These are phyloP conservation scores for Episyrphus balteatus DNA, from an alignment of 1,140 invertebrate genomes.

Conservation along the genomic window DNA sequence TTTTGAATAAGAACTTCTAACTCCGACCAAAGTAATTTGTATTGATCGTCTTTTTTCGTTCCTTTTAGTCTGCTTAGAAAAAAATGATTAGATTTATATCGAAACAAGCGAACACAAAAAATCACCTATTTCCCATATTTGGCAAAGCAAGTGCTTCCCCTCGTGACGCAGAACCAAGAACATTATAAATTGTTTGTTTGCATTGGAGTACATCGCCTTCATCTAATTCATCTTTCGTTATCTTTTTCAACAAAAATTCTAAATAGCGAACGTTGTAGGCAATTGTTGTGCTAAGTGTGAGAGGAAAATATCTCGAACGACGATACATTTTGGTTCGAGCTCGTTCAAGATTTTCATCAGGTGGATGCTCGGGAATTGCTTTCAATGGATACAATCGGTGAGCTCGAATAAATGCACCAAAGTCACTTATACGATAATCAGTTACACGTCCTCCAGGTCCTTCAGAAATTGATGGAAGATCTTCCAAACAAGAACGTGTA, in stretches of 20 bases:
- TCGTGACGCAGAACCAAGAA: constrained; percentile 72
- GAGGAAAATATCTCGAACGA: constrained; percentile 83
- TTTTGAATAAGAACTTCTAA: constrained; percentile 72
- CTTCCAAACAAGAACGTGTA: constrained; percentile 77
- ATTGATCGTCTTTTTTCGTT: constrained; percentile 74
- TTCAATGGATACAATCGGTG: constrained; percentile 64
- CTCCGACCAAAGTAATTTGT: constrained; percentile 79
- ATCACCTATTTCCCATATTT: constrained; percentile 44
- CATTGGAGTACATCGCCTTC: constrained; percentile 81
- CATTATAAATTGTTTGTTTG: constrained; percentile 71
- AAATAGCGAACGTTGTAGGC: constrained; percentile 81
- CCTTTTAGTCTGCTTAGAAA: constrained; percentile 36
- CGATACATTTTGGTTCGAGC: constrained; percentile 60
- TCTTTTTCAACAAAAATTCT: constrained; percentile 63
- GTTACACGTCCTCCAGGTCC: constrained; percentile 85
- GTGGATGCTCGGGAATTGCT: constrained; percentile 36
- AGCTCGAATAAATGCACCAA: constrained; percentile 76
- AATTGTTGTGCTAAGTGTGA: constrained; percentile 62
- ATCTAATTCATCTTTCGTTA: constrained; percentile 74
- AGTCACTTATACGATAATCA: constrained; percentile 81
- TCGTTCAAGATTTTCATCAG: constrained; percentile 37
- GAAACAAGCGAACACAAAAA: constrained; percentile 10
- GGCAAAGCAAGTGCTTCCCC: constrained; percentile 66
- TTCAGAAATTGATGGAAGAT: constrained; percentile 90
- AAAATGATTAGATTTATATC: background rate